Conservation (phyloP, 2,113 vertebrate genomes). For the Castor canadensis region DNA sequence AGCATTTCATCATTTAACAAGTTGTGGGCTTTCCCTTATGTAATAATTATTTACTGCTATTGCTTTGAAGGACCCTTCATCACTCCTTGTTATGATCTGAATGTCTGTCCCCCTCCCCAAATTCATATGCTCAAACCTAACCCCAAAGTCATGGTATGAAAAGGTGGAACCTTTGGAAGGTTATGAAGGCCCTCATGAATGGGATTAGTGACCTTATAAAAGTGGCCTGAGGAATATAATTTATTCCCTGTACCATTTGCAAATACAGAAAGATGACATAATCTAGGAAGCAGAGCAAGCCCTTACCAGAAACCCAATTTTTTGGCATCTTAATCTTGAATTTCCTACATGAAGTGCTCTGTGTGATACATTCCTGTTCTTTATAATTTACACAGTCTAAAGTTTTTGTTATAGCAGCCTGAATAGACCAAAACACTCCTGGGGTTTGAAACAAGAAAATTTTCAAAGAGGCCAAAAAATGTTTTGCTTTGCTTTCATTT, state of each 20-base stretch:
- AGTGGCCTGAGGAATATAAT: background rate
- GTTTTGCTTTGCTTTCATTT: background rate
- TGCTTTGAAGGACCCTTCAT: background rate
- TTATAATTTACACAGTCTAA: background rate
- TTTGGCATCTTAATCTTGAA: too few species aligned
- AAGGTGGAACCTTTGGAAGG: background rate
- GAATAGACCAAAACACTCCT: background rate
- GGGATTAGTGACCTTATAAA: too few species aligned
- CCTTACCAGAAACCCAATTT: background rate
- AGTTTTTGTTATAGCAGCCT: background rate
- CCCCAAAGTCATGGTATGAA: background rate
- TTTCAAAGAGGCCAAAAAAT: conserved; percentile 4
- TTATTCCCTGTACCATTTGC: background rate
- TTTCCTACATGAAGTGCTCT: background rate
- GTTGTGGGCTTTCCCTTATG: background rate
- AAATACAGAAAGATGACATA: background rate
- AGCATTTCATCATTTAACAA: conserved; percentile 4
- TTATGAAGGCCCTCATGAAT: background rate
- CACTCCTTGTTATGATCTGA: background rate
- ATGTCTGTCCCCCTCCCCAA: background rate
- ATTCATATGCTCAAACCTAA: background rate
- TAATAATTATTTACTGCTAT: background rate
- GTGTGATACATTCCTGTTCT: background rate
- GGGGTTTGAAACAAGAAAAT: background rate
- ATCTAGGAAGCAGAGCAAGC: background rate